Base-by-base conservation (phyloP, 2,797 vertebrate species). In the Brachymystax lenok region DNA sequence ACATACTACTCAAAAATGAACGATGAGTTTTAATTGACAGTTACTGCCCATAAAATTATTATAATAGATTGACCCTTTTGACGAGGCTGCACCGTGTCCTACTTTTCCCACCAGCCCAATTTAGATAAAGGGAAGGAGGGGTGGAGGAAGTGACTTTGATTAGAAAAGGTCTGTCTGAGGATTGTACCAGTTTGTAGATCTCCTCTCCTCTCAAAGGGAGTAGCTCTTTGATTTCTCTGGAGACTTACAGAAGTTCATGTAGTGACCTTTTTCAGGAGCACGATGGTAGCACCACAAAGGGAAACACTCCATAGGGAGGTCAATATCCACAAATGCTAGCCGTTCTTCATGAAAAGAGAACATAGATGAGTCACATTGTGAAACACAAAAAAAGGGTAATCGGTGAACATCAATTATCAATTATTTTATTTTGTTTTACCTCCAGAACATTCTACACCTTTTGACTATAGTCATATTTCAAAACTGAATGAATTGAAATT, bases 201-300 rank as follows among this genome's bases (percentile, higher is more conserved):
- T 63, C 24, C 3, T 63, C 59, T 63, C 21, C 10, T 86, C 83
- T 86, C 88, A 93, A 89, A 92, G 84, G 79, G 86, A 84, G 85
- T 79, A 87, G 88, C 87, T 90, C 88, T 94, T 91, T 93, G 91
- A 93, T 94, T 92, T 93, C 91, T 93, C 91, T 78, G 79, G 92
- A 91, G 92, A 89, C 85, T 89, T 89, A 78, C 74, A 86, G 77
- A 86, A 86, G 89, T 88, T 91, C 86, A 86, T 71, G 85, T 79
- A 74, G 83, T 76, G 78, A 93, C 90, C 88, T 92, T 93, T 91
- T 81, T 81, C 87, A 83, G 73, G 79, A 63, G 81, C 80, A 82
- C 77, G 81, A 80, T 85, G 67, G 76, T 74, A 80, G 79, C 78
- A 84, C 76, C 59, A 76, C 52, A 74, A 63, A 74, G 74, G 76